A percentile compares a stretch with the other conserved stretches of the same genome.
Conservation (phyloP, 2,113 vertebrate species). For the Plestiodon gilberti region DNA sequence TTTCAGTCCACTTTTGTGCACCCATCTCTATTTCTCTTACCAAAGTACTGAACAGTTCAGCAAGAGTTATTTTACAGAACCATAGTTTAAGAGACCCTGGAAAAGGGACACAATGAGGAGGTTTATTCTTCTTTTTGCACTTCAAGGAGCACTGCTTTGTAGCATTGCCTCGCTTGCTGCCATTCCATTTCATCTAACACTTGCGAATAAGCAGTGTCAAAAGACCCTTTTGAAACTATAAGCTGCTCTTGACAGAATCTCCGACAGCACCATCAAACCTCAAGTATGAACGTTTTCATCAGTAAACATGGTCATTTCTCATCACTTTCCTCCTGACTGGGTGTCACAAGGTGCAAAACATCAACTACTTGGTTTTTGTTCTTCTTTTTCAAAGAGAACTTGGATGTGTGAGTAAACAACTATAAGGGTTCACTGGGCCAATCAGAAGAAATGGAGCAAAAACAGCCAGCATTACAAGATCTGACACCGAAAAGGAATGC, state of each 20-base stretch:
- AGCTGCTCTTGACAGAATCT: neutral
- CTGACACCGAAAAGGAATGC: neutral
- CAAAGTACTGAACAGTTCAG: neutral
- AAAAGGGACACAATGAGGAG: neutral
- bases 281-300: constrained; percentile 14
- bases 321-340: neutral
- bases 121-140: neutral
- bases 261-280: constrained; percentile 12
- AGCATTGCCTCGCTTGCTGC: fast-evolving
- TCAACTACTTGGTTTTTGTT: constrained; percentile 4
- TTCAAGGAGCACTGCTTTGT: neutral
- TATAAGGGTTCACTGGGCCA: neutral
- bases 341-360: constrained; percentile 10
- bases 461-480: neutral
- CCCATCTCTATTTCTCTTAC: neutral
- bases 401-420: neutral
- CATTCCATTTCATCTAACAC: constrained; percentile 25
- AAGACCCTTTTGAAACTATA: neutral
- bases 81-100: constrained; percentile 15
- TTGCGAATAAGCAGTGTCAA: neutral
- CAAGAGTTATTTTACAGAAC: neutral
- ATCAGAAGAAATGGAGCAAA: constrained; percentile 9
- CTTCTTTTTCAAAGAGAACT: constrained; percentile 19
- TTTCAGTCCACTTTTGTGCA: neutral
- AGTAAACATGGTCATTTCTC: neutral